These are phyloP conservation scores for Zeugodacus cucurbitae DNA, from an alignment of 1,140 invertebrate genomes.

Conservation along the genomic window DNA sequence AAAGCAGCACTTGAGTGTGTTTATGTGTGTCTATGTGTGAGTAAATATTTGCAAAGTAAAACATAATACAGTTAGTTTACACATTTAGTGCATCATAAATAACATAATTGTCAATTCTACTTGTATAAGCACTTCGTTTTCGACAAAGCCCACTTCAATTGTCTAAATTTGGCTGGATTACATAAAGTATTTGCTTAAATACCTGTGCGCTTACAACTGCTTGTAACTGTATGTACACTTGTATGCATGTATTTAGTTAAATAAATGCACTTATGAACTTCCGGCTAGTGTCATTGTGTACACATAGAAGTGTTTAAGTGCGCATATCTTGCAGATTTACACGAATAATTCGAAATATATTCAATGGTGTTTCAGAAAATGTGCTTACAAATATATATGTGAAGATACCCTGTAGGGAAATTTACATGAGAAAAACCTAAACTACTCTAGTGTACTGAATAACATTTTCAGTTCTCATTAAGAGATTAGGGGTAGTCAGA, in stretches of 20 bases:
- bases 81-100: not conserved
- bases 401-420: not conserved
- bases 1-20: not conserved
- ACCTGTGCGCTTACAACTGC: not conserved
- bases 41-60: not conserved
- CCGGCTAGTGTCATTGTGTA: not conserved
- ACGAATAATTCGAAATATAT: not conserved
- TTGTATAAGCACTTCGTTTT: not conserved
- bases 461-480: too few relatives aligned
- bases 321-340: not conserved
- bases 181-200: not conserved
- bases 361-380: not conserved
- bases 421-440: too few relatives aligned
- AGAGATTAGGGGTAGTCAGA: too few relatives aligned
- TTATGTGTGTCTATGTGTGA: not conserved
- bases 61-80: not conserved
- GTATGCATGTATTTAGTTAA: not conserved
- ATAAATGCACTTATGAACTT: not conserved
- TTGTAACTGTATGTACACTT: not conserved
- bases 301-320: not conserved
- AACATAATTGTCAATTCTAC: not conserved
- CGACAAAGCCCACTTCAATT: not conserved
- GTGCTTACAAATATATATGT: not conserved
- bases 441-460: too few relatives aligned
- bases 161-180: not conserved